A percentile compares a stretch with the other conserved stretches of the same genome.
phyloP scores from a whole-genome alignment of 2,888 invertebrate species.

The Polydrusus tereticollis region DNA sequence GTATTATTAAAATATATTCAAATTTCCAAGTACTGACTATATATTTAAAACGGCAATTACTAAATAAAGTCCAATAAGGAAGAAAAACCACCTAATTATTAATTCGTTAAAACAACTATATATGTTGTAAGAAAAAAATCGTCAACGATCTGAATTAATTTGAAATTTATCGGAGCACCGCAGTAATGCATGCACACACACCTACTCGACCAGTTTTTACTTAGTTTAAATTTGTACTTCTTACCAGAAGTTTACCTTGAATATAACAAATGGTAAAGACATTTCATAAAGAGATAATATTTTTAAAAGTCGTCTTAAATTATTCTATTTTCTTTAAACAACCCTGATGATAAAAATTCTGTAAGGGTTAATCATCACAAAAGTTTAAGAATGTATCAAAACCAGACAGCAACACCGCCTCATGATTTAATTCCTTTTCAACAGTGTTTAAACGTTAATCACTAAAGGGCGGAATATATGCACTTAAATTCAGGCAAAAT shows the following conservation, averaged over 20 bases:
- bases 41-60: background rate
- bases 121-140: background rate
- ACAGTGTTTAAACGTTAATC: no score
- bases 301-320: no score
- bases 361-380: no score
- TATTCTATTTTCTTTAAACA: background rate
- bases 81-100: background rate
- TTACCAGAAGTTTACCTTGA: conserved; percentile 21
- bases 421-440: no score
- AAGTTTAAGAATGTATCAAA: no score
- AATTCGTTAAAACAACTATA: background rate
- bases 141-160: background rate
- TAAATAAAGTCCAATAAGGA: background rate
- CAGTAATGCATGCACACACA: conserved; percentile 6
- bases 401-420: no score
- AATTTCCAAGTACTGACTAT: no score
- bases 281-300: no score
- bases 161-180: background rate
- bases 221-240: background rate
- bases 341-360: no score
- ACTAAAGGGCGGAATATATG: no score
- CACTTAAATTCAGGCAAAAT: no score
- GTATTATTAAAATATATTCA: no score
- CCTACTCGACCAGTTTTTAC: conserved; percentile 1
- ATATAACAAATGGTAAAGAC: background rate